Base-by-base conservation (phyloP, 2,797 vertebrate species). In the Acanthornis magna region DNA sequence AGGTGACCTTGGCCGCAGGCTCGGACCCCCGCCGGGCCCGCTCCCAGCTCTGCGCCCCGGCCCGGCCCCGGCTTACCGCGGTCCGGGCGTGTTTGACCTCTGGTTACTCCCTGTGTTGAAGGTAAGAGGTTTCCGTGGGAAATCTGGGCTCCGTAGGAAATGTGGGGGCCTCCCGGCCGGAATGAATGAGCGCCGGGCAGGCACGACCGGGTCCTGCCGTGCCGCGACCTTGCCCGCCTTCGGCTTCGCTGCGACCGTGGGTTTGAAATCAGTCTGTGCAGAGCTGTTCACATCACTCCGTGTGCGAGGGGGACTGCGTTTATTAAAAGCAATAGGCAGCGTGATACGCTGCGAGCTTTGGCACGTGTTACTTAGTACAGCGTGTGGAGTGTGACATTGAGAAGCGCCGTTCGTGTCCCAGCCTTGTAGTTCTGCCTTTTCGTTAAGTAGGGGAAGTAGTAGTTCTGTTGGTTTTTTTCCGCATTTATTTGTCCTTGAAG, bases 1-100 rank as follows among this genome's bases (percentile, higher is more conserved):
- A 96, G 96, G 96, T 96, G 90, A 96, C 96, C 96, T 96, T 96
- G 95, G 88, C 73, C 10, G 38, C 32, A 42, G 75, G 30, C 47
- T 23, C 30, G 17, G 79, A 76, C 53, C 81, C 86, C 47, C 36
- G 13, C 8, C 7, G 75, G 66, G 85, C 50, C 58, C 42, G 22
- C 36, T 87, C 27, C 22, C 19, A 2, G 20, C 7, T 27, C 8
- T 29, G 19, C 63, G 40, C 36, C 68, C 36, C 17, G 55, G 23
- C 57, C 32, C 12, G 61, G 53, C 42, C 62, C 16, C 8, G 74
- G 32, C 89, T 92, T 93, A 84, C 88, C 92, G 67, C 67, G 43
- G 1, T 88, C 54, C 30, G 38, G 29, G 32, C 48, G 77, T 6
- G 11, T 61, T 57, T 82, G 32, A 7, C 6, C 58, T 75, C 25